Evolutionary conservation across 2,113 vertebrate genomes (phyloP).

Genomic region (Callospermophilus lateralis): DNA sequence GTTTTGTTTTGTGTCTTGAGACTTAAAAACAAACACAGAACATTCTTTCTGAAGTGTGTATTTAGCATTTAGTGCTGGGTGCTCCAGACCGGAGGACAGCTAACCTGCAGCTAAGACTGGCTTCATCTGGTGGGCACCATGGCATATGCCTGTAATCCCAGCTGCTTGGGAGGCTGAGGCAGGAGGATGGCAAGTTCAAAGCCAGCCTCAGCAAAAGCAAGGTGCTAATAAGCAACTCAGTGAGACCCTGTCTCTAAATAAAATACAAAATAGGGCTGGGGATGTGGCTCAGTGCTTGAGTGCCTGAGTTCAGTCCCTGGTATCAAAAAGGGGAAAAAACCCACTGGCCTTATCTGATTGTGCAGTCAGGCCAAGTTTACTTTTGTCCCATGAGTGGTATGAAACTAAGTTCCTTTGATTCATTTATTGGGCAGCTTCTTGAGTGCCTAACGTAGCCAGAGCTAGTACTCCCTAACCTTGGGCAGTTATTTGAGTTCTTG

Average conservation of each 20-base stretch:
- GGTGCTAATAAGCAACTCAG: no score
- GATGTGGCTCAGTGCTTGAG: no score
- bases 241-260: no score
- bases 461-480: background rate
- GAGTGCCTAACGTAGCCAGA: background rate
- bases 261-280: no score
- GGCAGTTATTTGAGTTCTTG: background rate
- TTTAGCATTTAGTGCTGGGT: background rate
- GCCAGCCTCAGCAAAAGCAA: no score
- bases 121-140: no score
- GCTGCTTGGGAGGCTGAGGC: no score
- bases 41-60: background rate
- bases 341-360: fast-evolving
- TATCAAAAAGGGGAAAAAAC: no score
- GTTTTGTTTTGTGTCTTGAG: background rate
- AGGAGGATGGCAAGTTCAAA: no score
- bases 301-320: no score
- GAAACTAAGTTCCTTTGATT: background rate
- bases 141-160: no score
- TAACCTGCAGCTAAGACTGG: background rate
- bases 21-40: background rate
- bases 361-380: background rate
- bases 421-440: background rate
- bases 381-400: background rate
- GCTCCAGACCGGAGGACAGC: background rate